Evolutionary conservation across 2,888 invertebrate genomes (phyloP).

Genomic region (Venusia cambrica): DNA sequence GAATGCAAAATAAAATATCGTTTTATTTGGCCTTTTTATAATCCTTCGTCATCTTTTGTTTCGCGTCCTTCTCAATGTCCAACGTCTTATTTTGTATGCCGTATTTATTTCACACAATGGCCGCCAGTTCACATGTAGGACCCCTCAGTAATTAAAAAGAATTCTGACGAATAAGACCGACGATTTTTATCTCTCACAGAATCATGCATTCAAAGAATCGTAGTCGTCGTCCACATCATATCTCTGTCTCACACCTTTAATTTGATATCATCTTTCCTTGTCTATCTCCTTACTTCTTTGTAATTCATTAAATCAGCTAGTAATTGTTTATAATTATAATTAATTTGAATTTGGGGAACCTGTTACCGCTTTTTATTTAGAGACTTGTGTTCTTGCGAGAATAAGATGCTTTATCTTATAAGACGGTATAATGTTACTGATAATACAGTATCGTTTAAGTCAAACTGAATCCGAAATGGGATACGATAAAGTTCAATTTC

Average conservation of each 20-base stretch:
- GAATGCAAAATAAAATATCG: background rate
- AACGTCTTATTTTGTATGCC: constrained; percentile 51
- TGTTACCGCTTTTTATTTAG: constrained; percentile 56
- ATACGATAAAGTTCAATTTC: constrained; percentile 2
- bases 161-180: constrained; percentile 77
- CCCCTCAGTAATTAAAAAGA: constrained; percentile 79
- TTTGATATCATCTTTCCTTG: constrained; percentile 44
- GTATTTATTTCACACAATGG: constrained; percentile 74
- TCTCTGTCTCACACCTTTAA: constrained; percentile 52
- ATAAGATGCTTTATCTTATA: constrained; percentile 64
- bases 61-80: constrained; percentile 55
- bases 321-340: constrained; percentile 78
- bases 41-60: constrained; percentile 8
- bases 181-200: constrained; percentile 79
- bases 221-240: constrained; percentile 66
- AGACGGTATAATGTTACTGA: constrained; percentile 29
- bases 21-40: constrained; percentile 8
- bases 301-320: constrained; percentile 67
- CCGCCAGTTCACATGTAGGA: constrained; percentile 72
- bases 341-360: constrained; percentile 65
- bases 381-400: constrained; percentile 60
- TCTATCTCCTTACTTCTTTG: constrained; percentile 50
- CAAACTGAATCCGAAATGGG: constrained; percentile 12
- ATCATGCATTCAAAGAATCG: constrained; percentile 71
- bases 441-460: constrained; percentile 12